phyloP scores from a whole-genome alignment of 2,888 invertebrate genomes.

The Automeris io region DNA sequence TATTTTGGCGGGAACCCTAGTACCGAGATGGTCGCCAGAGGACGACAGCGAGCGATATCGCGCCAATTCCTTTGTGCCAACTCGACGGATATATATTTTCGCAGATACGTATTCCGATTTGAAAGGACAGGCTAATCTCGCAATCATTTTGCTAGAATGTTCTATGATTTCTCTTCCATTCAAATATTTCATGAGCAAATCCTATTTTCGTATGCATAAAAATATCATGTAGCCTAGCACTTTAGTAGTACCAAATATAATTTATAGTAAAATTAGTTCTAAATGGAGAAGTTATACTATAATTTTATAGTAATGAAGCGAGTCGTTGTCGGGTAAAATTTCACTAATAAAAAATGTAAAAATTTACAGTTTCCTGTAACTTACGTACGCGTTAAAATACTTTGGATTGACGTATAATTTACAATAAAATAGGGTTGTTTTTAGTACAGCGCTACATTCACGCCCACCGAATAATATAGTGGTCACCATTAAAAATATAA shows the following conservation, averaged over 20 bases:
- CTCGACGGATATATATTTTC: constrained; percentile 54
- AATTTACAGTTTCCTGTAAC: constrained; percentile 8
- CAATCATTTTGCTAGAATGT: constrained; percentile 31
- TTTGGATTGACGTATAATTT: constrained; percentile 31
- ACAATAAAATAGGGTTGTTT: constrained; percentile 45
- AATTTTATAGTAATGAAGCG: not conserved
- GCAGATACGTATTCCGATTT: constrained; percentile 53
- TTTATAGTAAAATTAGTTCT: not conserved
- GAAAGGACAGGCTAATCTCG: constrained; percentile 62
- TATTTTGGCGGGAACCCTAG: constrained; percentile 45
- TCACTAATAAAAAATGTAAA: constrained; percentile 4
- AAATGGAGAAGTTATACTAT: too few species aligned
- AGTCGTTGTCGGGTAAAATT: not conserved
- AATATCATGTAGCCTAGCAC: too few species aligned
- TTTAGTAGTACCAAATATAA: not conserved
- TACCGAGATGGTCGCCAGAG: constrained; percentile 46
- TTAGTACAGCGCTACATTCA: constrained; percentile 35
- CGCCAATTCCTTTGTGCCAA: constrained; percentile 68
- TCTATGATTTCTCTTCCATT: constrained; percentile 2
- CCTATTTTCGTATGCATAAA: not conserved
- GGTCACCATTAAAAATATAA: constrained; percentile 66
- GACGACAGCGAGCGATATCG: constrained; percentile 53
- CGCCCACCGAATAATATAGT: constrained; percentile 66
- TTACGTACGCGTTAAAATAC: constrained; percentile 22
- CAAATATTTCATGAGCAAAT: not conserved